Percentiles rank a stretch among this genome's conserved stretches.
These are phyloP conservation scores for Caenorhabditis sp. DNA, from an alignment of 2,888 invertebrate species.

Conservation along the genomic window DNA sequence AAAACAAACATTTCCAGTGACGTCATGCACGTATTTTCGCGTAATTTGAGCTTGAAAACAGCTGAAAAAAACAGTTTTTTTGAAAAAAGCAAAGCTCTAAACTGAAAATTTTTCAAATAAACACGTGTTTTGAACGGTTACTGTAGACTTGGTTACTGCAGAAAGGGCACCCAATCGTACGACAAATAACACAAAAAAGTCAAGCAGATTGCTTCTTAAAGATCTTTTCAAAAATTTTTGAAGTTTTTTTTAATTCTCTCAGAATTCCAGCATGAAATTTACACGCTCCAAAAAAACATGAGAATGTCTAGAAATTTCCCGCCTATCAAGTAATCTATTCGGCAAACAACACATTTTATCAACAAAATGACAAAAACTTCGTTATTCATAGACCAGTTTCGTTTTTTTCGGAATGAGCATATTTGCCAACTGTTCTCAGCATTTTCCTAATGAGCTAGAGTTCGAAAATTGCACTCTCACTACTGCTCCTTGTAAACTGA, in stretches of 20 bases:
- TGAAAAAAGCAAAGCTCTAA: neutral
- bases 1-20: neutral
- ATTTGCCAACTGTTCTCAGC: constrained; percentile 40
- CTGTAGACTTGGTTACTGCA: neutral
- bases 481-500: constrained; percentile 27
- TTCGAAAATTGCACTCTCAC: constrained; percentile 33
- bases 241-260: no score
- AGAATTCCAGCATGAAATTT: no score
- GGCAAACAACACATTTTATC: constrained; percentile 27
- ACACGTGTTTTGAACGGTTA: neutral
- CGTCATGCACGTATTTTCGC: neutral
- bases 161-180: neutral
- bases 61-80: neutral
- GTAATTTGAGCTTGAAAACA: neutral
- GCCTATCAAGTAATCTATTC: constrained; percentile 27
- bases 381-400: constrained; percentile 1
- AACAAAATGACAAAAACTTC: constrained; percentile 11
- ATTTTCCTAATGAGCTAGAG: constrained; percentile 23
- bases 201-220: no score
- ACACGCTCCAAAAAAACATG: neutral
- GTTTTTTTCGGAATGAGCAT: constrained; percentile 33
- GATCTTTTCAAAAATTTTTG: no score
- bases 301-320: constrained; percentile 25
- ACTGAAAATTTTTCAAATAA: no score
- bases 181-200: no score